Conservation (phyloP, 2,113 vertebrate genomes). For the Salvelinus sp. region DNA sequence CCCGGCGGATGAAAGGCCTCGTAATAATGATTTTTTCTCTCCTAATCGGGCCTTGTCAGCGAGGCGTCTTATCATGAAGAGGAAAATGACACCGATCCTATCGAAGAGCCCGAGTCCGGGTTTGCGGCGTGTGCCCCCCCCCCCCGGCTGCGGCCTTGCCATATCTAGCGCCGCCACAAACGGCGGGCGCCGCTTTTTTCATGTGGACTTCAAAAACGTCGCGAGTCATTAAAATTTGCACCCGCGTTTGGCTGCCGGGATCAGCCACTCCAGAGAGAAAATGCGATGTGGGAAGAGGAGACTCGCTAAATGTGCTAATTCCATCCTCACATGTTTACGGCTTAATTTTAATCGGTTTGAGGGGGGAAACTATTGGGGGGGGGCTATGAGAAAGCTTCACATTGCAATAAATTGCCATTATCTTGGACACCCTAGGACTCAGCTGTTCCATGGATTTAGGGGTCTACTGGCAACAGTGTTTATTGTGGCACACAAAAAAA, state of each 20-base stretch:
- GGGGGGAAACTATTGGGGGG: constrained; percentile 39
- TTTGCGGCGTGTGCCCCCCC: constrained; percentile 81
- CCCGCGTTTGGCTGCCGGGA: constrained; percentile 96
- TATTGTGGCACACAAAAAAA: constrained; percentile 90
- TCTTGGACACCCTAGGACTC: constrained; percentile 98
- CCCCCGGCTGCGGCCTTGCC: constrained; percentile 87
- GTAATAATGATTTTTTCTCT: constrained; percentile 98
- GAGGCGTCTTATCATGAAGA: constrained; percentile 99
- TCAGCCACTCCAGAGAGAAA: constrained; percentile 92
- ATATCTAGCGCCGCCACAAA: constrained; percentile 99
- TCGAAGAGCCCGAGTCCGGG: constrained; percentile 95
- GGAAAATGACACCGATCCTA: constrained; percentile 99
- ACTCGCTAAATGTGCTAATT: constrained; percentile 99
- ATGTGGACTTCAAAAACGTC: constrained; percentile 98
- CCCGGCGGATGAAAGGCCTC: constrained; percentile 93
- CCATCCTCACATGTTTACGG: constrained; percentile 99
- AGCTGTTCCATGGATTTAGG: constrained; percentile 99
- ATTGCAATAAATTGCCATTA: constrained; percentile 99
- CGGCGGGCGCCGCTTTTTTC: constrained; percentile 93
- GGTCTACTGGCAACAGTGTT: constrained; percentile 95
- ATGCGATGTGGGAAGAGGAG: constrained; percentile 98
- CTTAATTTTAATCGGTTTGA: constrained; percentile 99
- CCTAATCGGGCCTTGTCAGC: constrained; percentile 99
- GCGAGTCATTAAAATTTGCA: constrained; percentile 99
- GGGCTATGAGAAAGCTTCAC: constrained; percentile 83